Conservation (phyloP, 2,797 vertebrate species). For the Tadarida brasiliensis region DNA sequence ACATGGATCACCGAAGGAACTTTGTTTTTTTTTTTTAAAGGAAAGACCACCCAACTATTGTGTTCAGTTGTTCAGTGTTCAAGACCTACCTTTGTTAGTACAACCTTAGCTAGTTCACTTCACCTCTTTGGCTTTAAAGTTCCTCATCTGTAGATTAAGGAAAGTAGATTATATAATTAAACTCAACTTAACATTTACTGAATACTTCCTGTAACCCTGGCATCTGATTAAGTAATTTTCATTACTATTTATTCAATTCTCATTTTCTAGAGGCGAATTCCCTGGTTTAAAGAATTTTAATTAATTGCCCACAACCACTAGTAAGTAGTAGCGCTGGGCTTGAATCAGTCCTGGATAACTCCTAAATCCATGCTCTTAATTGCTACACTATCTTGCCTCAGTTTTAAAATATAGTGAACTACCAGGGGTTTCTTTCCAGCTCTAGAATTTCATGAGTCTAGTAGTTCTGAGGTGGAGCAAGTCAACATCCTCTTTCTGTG, state of each 20-base stretch:
- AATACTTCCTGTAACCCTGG: not conserved
- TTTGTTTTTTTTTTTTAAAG: not conserved
- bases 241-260: not conserved
- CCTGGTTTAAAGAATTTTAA: not conserved
- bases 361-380: not conserved
- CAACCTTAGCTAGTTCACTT: not conserved
- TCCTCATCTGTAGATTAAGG: constrained; percentile 11
- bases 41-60: not conserved
- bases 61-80: not conserved
- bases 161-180: constrained; percentile 6
- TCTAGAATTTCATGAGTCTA: not conserved
- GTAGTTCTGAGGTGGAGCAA: not conserved
- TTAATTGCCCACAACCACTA: not conserved
- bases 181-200: constrained; percentile 20
- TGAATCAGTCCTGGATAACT: not conserved
- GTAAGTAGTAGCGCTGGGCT: not conserved
- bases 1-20: not conserved
- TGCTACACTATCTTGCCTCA: not conserved
- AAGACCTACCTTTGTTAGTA: not conserved
- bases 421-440: not conserved
- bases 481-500: not conserved
- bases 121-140: not conserved
- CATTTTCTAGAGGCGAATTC: not conserved
- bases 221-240: not conserved
- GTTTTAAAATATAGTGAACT: not conserved